Conservation (phyloP, 2,113 vertebrate genomes). For the Columba janthina region DNA sequence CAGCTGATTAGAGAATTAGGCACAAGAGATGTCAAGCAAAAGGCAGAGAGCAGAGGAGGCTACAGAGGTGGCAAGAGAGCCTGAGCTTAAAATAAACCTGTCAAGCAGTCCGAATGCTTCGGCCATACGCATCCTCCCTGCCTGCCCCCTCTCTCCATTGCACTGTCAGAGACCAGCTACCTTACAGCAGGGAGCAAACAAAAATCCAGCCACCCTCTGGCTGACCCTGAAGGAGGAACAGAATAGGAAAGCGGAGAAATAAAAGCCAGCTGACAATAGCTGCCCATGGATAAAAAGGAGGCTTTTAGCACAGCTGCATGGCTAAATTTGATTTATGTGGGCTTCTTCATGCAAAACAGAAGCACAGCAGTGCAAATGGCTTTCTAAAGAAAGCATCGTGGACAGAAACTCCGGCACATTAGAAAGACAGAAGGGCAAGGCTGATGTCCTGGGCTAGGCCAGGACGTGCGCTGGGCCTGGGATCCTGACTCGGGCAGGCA, state of each 20-base stretch:
- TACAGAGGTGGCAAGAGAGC: background rate
- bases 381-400: background rate
- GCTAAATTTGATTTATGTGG: background rate
- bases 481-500: background rate
- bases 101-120: background rate
- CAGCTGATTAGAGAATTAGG: slow-evolving; percentile 36
- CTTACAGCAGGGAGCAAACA: background rate
- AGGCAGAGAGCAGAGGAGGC: slow-evolving; percentile 22
- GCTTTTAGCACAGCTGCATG: background rate
- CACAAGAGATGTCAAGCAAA: background rate
- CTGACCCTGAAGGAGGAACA: background rate
- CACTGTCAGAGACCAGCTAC: background rate
- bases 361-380: background rate
- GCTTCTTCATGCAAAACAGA: background rate
- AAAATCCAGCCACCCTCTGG: background rate
- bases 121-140: background rate
- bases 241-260: background rate
- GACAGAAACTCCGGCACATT: background rate
- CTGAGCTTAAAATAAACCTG: slow-evolving; percentile 23
- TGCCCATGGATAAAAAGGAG: background rate
- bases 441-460: background rate
- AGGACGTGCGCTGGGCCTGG: fast-evolving
- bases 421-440: background rate
- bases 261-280: background rate
- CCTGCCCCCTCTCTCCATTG: background rate